These are phyloP conservation scores for Lutraria rhynchaena DNA, from an alignment of 1,140 invertebrate species.

Conservation along the genomic window DNA sequence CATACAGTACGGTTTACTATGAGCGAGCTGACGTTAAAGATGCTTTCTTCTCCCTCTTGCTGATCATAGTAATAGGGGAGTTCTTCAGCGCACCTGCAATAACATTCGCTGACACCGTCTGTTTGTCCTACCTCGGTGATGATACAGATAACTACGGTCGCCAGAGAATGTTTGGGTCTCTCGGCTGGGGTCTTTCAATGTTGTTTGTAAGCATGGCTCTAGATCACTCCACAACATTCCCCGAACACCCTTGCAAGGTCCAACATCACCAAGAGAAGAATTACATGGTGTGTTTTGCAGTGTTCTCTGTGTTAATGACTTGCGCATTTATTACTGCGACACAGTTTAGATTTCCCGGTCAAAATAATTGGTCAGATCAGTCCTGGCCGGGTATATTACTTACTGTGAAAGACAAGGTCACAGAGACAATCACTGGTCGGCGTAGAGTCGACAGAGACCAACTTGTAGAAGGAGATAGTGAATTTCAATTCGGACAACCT, in stretches of 20 bases:
- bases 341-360: conserved; percentile 85
- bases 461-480: conserved; percentile 75
- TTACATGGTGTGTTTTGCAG: conserved; percentile 99
- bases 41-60: conserved; percentile 92
- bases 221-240: conserved; percentile 95
- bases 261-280: conserved; percentile 89
- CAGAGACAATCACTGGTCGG: conserved; percentile 70
- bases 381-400: conserved; percentile 69
- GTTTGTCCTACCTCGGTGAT: conserved; percentile 93
- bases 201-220: conserved; percentile 97
- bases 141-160: conserved; percentile 94
- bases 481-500: conserved; percentile 55
- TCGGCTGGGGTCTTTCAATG: conserved; percentile 99
- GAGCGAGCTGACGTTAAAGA: conserved; percentile 94
- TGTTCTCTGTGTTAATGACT: conserved; percentile 98
- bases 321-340: conserved; percentile 96
- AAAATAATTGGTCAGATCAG: conserved; percentile 70
- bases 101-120: conserved; percentile 90
- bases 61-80: conserved; percentile 97
- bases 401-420: conserved; percentile 75
- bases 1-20: conserved; percentile 97
- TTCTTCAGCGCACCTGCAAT: conserved; percentile 98
- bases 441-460: conserved; percentile 68
- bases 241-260: conserved; percentile 90
- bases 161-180: conserved; percentile 98